These are phyloP conservation scores for Dicycla oo DNA, from an alignment of 2,888 invertebrate genomes.

Conservation along the genomic window DNA sequence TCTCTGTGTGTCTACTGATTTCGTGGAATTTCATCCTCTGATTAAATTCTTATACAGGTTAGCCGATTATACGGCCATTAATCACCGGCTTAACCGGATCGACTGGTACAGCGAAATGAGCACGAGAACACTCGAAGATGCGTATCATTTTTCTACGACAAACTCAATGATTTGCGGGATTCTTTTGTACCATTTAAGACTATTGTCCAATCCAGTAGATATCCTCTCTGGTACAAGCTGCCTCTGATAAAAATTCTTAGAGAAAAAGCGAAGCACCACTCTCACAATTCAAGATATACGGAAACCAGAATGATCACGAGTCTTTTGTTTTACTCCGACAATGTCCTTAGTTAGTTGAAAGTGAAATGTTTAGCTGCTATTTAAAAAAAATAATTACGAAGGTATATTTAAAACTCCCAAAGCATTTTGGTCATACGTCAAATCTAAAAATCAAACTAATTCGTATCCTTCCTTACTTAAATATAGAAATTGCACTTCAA, in stretches of 20 bases:
- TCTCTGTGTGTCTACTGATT: neutral
- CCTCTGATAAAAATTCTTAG: no score
- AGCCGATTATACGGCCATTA: neutral
- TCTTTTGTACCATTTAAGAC: neutral
- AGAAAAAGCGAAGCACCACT: no score
- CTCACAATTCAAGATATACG: no score
- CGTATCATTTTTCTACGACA: neutral
- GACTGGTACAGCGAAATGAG: neutral
- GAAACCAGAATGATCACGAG: no score
- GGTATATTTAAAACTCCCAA: no score
- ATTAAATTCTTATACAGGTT: neutral
- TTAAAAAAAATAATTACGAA: no score
- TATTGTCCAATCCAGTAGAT: neutral
- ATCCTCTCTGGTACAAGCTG: no score
- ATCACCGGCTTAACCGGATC: neutral
- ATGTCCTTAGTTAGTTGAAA: neutral
- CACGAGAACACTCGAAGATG: neutral
- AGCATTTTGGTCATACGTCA: no score
- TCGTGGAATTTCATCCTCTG: neutral
- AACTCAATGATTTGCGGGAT: neutral
- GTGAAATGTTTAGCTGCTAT: neutral
- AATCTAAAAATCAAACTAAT: no score
- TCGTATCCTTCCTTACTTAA: no score
- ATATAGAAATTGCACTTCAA: no score
- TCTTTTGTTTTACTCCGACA: no score